These are phyloP conservation scores for Gandaritis pyraliata DNA, from an alignment of 2,888 invertebrate species.

Conservation along the genomic window DNA sequence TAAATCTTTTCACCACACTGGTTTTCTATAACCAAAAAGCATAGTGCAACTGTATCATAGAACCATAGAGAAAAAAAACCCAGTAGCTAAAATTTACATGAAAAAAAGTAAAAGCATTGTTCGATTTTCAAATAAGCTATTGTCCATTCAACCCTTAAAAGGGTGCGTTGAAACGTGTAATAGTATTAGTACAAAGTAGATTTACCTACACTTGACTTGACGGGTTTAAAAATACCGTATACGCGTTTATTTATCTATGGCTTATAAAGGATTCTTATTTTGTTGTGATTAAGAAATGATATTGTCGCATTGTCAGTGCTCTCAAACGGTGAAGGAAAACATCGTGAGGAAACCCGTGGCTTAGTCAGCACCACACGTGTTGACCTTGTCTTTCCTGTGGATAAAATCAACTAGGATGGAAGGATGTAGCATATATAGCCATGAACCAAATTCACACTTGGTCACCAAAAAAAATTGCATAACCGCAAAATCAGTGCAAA, in stretches of 20 bases:
- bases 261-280: not conserved
- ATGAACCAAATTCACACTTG: too few relatives aligned
- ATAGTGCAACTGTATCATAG: not conserved
- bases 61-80: not conserved
- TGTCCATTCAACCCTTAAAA: conserved; percentile 25
- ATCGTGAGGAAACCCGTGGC: too few relatives aligned
- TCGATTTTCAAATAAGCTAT: conserved; percentile 14
- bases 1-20: not conserved
- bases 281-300: too few relatives aligned
- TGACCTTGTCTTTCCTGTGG: too few relatives aligned
- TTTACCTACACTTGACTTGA: conserved; percentile 24
- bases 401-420: too few relatives aligned
- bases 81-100: conserved; percentile 14
- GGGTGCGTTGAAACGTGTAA: conserved; percentile 21
- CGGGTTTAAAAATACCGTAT: conserved; percentile 14
- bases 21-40: not conserved
- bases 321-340: too few relatives aligned
- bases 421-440: too few relatives aligned
- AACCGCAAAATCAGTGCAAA: conserved; percentile 1
- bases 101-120: conserved; percentile 13
- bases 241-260: conserved; percentile 2
- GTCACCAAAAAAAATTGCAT: not conserved
- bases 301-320: too few relatives aligned
- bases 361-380: too few relatives aligned
- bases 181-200: conserved; percentile 17